phyloP scores from a whole-genome alignment of 2,888 invertebrate species.

The Nomada ruficornis region DNA sequence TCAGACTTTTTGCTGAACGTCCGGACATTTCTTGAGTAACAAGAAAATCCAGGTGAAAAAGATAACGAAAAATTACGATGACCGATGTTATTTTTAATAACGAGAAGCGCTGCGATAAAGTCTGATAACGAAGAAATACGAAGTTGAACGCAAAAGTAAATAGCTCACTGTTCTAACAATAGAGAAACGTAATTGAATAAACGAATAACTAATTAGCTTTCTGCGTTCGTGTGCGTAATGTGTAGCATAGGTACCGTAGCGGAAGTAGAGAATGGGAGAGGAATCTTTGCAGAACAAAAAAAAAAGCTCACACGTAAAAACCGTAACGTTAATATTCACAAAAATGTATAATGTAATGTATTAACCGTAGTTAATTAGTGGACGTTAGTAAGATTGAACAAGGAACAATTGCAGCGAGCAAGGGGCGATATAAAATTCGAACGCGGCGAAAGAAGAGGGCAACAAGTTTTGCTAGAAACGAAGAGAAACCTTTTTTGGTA shows the following conservation, averaged over 20 bases:
- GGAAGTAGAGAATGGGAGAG: constrained; percentile 2
- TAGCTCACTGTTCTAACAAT: constrained; percentile 9
- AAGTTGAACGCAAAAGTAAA: no score
- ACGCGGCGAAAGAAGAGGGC: background rate
- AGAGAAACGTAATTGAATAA: constrained; percentile 32
- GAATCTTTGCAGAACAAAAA: constrained; percentile 16
- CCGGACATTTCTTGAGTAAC: no score
- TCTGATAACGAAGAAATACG: no score
- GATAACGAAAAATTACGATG: no score
- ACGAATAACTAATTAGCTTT: constrained; percentile 39
- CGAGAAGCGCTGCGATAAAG: no score
- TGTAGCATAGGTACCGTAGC: constrained; percentile 1
- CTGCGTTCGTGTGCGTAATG: constrained; percentile 36
- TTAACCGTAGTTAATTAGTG: constrained; percentile 54
- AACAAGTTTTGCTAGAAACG: constrained; percentile 50
- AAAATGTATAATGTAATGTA: constrained; percentile 21
- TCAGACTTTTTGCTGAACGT: background rate
- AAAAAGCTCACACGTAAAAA: constrained; percentile 34
- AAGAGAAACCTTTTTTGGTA: constrained; percentile 75
- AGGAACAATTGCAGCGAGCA: constrained; percentile 15
- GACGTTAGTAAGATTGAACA: constrained; percentile 39
- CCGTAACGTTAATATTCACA: constrained; percentile 25
- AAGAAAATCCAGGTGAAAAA: no score
- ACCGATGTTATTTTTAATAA: no score
- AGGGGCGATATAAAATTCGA: background rate